Conservation (phyloP, 2,113 vertebrate genomes). For the Zosterops pallidus region DNA sequence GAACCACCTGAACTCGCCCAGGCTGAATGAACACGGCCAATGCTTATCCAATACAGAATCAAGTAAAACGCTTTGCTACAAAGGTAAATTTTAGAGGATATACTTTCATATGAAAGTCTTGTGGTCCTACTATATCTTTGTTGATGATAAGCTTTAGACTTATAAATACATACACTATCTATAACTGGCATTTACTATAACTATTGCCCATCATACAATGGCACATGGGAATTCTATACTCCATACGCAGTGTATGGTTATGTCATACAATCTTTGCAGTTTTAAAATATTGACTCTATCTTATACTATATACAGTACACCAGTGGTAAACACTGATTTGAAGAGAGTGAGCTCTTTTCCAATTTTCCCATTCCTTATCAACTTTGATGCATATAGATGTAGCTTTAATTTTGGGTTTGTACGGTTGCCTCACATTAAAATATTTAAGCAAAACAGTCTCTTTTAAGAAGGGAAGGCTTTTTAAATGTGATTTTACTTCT, state of each 20-base stretch:
- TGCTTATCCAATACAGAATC: slow-evolving; percentile 72
- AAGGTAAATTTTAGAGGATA: slow-evolving; percentile 72
- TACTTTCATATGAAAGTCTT: slow-evolving; percentile 74
- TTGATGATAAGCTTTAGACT: slow-evolving; percentile 64
- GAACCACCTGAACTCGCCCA: slow-evolving; percentile 58
- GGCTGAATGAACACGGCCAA: slow-evolving; percentile 64
- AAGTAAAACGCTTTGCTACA: slow-evolving; percentile 73
- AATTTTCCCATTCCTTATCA: slow-evolving; percentile 9
- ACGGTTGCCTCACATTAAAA: background rate
- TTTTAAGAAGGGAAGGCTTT: background rate
- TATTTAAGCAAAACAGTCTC: background rate
- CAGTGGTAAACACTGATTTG: slow-evolving; percentile 63
- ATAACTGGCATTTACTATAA: slow-evolving; percentile 61
- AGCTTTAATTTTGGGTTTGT: slow-evolving; percentile 8
- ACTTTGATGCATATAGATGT: background rate
- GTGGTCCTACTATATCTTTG: slow-evolving; percentile 63
- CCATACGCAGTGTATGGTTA: slow-evolving; percentile 58
- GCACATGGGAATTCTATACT: slow-evolving; percentile 58
- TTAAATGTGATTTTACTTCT: background rate
- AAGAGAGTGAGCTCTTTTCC: slow-evolving; percentile 19
- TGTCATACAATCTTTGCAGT: slow-evolving; percentile 50
- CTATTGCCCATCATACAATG: slow-evolving; percentile 67
- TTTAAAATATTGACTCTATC: slow-evolving; percentile 60
- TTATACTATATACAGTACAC: slow-evolving; percentile 62
- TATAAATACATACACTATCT: slow-evolving; percentile 62